Conservation (phyloP, 2,113 vertebrate genomes). For the Hypocryptadius cinnamomeus region DNA sequence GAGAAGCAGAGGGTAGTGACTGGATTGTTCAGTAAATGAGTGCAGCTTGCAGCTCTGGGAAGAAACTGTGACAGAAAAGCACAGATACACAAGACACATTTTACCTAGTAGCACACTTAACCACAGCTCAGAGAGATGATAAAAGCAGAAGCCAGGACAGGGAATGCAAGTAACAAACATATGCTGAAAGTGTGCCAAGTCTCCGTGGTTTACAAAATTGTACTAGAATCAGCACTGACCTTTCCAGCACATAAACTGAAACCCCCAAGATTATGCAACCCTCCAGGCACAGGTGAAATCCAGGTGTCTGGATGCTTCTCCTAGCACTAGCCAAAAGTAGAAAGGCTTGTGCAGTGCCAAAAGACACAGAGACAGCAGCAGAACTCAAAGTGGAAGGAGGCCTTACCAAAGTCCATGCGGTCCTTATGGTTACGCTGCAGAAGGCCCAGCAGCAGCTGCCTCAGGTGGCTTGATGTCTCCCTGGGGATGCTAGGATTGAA, state of each 20-base stretch:
- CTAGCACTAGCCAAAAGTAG: not conserved
- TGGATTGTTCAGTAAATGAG: not conserved
- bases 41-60: not conserved
- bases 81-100: not conserved
- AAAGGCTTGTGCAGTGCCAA: not conserved
- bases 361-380: not conserved
- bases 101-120: not conserved
- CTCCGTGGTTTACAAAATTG: not conserved
- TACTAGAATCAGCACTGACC: not conserved
- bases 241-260: not conserved
- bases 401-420: conserved; percentile 88
- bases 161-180: not conserved
- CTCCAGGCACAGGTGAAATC: not conserved
- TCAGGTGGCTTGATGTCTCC: conserved; percentile 85
- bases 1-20: not conserved
- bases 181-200: not conserved
- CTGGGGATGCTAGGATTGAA: conserved; percentile 82
- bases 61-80: not conserved
- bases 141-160: not conserved
- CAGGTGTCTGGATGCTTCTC: not conserved
- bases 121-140: not conserved
- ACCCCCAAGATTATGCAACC: not conserved
- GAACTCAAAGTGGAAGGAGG: not conserved
- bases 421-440: conserved; percentile 86
- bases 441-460: conserved; percentile 85